Percentiles rank a stretch among this genome's conserved stretches.
Conservation (phyloP, 2,113 vertebrate species). For the Panthera leo region DNA sequence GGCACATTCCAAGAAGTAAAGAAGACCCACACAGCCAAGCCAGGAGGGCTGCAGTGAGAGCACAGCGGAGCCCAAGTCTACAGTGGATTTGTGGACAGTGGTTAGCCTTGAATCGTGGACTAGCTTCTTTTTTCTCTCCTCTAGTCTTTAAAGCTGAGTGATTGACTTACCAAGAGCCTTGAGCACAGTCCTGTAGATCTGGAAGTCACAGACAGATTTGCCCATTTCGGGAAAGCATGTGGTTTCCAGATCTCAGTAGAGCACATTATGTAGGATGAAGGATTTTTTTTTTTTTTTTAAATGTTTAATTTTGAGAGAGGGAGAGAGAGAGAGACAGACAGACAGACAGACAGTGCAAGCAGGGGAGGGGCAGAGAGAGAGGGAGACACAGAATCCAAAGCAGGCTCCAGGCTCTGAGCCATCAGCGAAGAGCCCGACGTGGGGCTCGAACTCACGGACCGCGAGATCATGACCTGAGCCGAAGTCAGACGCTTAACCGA, state of each 20-base stretch:
- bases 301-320: no score
- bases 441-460: no score
- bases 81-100: not conserved
- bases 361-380: no score
- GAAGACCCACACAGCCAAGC: not conserved
- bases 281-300: not conserved
- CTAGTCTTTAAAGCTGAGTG: not conserved
- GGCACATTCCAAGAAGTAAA: not conserved
- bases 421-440: no score
- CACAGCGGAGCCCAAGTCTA: fast-evolving
- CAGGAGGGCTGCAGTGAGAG: not conserved
- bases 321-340: no score
- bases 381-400: no score
- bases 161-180: fast-evolving
- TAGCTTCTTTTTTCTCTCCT: no score
- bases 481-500: no score
- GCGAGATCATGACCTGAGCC: no score
- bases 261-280: not conserved
- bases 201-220: not conserved
- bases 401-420: no score
- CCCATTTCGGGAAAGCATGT: not conserved
- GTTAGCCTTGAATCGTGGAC: fast-evolving
- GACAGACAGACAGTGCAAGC: no score
- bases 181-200: fast-evolving
- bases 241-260: not conserved